Evolutionary conservation across 2,797 vertebrate genomes (phyloP), one percentile per base, ranked within the genome.

Genomic region (Cryptoprocta ferox): DNA sequence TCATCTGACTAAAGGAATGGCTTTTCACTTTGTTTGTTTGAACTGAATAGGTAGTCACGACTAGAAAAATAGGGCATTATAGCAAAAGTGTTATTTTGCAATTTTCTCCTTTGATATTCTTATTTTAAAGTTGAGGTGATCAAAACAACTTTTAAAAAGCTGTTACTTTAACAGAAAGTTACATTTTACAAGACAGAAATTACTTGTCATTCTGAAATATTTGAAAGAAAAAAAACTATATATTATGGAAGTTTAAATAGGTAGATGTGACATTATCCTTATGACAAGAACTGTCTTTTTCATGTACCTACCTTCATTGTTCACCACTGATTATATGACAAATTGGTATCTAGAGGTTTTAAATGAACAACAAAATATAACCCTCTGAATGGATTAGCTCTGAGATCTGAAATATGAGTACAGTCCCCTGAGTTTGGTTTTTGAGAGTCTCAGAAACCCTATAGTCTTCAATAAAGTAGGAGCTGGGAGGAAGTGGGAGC

Each of bases 111-210:
- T 56, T 18, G 6, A 80, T n/a, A 71, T 28, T 76, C 80, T 92
- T 95, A 73, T 96, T 96, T 97, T 26, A 63, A 94, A 94, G 89
- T 96, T 82, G 82, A 97, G 86, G 24, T 71, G 92, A 97, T 91
- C 84, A 93, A 79, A 97, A 39, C 56, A 76, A 98, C 53, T 92
- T 89, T 96, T 78, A 94, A 71, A 48, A 88, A 92, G 70, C n/a
- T 97, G 30, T 88, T 93, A 81, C 68, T 89, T 84, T 85, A 76
- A 59, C 75, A 63, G 48, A 82, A 95, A 94, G 42, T 83, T 92
- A 96, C 61, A 91, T 88, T 97, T 97, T 86, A 50, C 21, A 92
- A 80, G 63, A 71, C 30, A 95, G 61, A 97, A 95, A 97, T 94
- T 93, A 30, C 53, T 94, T 95, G 76, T 95, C 86, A 97, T 15